These are phyloP conservation scores for Circaetus gallicus DNA, from an alignment of 2,113 vertebrate genomes.

Conservation along the genomic window DNA sequence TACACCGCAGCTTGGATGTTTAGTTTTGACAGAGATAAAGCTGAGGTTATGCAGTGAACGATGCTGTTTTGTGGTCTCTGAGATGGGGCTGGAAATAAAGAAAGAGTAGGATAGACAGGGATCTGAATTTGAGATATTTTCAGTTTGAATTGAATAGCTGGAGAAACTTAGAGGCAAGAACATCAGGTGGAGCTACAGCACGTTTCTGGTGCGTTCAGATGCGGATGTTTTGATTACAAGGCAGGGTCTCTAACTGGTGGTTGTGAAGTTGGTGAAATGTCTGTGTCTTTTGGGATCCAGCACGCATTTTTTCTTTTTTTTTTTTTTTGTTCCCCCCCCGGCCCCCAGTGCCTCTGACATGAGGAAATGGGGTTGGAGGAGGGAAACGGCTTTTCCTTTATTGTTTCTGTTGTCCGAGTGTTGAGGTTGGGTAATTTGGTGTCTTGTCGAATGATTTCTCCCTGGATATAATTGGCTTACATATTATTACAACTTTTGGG, in stretches of 20 bases:
- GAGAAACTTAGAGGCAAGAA: not conserved
- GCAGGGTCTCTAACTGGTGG: rapidly evolving
- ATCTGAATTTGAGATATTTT: not conserved
- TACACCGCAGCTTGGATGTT: not conserved
- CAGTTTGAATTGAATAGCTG: not conserved
- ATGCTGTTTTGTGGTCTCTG: not conserved
- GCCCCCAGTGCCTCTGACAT: not conserved
- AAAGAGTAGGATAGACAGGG: not conserved
- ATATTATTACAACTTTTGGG: not conserved
- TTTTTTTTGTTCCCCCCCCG: too few relatives aligned
- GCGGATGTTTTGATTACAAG: rapidly evolving
- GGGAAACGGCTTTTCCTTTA: not conserved
- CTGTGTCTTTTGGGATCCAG: not conserved
- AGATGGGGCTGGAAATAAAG: not conserved
- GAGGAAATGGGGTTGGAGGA: not conserved
- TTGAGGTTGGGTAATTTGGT: not conserved
- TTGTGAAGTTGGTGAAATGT: not conserved
- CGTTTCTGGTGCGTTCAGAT: rapidly evolving
- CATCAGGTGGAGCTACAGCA: not conserved
- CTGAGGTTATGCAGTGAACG: not conserved
- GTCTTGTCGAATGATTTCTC: not conserved
- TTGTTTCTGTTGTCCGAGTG: not conserved
- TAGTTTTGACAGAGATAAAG: not conserved
- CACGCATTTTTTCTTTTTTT: too few relatives aligned
- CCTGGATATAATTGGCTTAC: not conserved